A percentile compares a stretch with the other conserved stretches of the same genome.
These are phyloP conservation scores for Hypolimnas misippus DNA, from an alignment of 2,888 invertebrate genomes.

Conservation along the genomic window DNA sequence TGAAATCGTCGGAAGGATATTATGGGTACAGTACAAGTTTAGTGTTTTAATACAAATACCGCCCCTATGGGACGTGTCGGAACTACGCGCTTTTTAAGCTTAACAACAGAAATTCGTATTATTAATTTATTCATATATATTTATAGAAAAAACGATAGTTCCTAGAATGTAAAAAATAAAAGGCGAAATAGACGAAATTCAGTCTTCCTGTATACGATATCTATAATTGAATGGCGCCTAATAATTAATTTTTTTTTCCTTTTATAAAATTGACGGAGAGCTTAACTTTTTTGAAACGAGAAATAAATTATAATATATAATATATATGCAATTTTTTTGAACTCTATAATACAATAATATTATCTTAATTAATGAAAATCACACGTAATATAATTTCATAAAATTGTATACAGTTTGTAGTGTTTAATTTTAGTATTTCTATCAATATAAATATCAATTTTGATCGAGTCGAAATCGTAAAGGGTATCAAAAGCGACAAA, in stretches of 20 bases:
- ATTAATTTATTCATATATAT: not conserved
- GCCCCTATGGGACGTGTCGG: constrained; percentile 26
- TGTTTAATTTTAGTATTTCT: not conserved
- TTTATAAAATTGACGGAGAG: constrained; percentile 46
- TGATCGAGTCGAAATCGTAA: not conserved
- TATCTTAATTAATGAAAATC: too few species aligned
- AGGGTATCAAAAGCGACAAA: constrained; percentile 2
- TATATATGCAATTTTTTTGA: too few species aligned
- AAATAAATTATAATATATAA: not conserved
- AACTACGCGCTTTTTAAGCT: constrained; percentile 32
- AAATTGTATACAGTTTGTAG: not conserved
- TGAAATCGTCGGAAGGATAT: constrained; percentile 4
- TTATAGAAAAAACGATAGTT: constrained; percentile 13
- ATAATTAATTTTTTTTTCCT: constrained; percentile 30
- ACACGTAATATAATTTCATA: too few species aligned
- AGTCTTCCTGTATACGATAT: constrained; percentile 56
- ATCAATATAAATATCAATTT: not conserved
- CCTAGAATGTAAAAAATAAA: constrained; percentile 17
- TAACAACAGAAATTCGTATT: constrained; percentile 16
- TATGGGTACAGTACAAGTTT: constrained; percentile 40
- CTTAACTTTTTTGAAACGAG: not conserved
- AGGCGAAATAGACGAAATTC: constrained; percentile 42
- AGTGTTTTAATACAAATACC: constrained; percentile 18
- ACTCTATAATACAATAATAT: too few species aligned
- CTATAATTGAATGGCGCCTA: constrained; percentile 41